Base-by-base conservation (phyloP, 2,797 vertebrate species). In the Silurus lanzhouensis region DNA sequence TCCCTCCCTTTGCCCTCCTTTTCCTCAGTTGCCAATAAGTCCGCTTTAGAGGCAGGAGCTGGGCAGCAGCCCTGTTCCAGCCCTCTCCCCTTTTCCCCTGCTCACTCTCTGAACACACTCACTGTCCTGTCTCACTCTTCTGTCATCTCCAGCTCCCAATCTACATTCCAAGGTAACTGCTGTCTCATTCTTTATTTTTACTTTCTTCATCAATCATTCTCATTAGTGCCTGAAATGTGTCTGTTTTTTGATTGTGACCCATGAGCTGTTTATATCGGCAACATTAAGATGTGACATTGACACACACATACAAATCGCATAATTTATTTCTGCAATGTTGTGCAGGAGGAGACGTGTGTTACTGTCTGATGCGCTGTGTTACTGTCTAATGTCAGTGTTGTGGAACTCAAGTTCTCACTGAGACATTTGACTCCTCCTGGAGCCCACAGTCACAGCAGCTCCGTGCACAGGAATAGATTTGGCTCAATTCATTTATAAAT, bases 121-220 rank as follows among this genome's bases (percentile, higher is more conserved):
- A 91, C 93, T 94, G 93, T 94, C 91, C 91, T n/a, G n/a, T n/a
- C 94, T 90, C 96, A 93, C 90, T 94, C 94, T 93, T 92, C 96
- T 96, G 94, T 94, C 95, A 96, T 93, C 95, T 94, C 93, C 95
- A 96, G 95, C 95, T 90, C 95, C 93, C 96, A 95, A 94, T 93
- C 96, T 93, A 89, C 95, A 89, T 93, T 93, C 89, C 95, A 96
- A 96, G 95, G 95, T 96, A 96, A 96, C 91, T 90, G 68, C 71
- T 89, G 81, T 79, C 63, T 84, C 81, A 85, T 82, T 88, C 70
- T 81, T 4, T 44, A 55, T 85, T 66, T 87, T 63, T 67, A 19
- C 55, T 64, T 85, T 14, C 31, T 52, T 76, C 82, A 87, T 90
- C 86, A 44, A 83, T 88, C 46, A 83, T 83, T 83, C 82, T 74